phyloP scores from a whole-genome alignment of 2,797 vertebrate genomes.

The Brachyalestes nurse region DNA sequence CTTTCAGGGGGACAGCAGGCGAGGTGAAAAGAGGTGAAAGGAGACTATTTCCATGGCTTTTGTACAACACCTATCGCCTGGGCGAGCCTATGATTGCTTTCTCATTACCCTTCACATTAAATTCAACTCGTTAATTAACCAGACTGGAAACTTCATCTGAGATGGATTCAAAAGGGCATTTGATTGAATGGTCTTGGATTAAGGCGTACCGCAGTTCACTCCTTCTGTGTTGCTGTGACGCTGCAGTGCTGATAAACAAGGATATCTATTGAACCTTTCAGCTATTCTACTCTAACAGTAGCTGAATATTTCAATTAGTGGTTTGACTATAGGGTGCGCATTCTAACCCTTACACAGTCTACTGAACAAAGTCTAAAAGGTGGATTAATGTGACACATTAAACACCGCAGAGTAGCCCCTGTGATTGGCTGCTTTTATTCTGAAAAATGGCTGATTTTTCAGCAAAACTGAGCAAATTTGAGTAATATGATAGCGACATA shows the following conservation, averaged over 20 bases:
- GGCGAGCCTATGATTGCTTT: constrained; percentile 77
- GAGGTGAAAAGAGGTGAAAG: constrained; percentile 78
- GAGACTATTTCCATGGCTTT: constrained; percentile 74
- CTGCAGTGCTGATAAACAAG: constrained; percentile 46
- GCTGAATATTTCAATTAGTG: constrained; percentile 50
- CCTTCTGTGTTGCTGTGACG: constrained; percentile 54
- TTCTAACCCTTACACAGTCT: constrained; percentile 11
- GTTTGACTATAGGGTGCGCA: constrained; percentile 34
- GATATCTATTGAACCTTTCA: constrained; percentile 45
- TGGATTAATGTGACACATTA: background rate
- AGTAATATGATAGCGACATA: too few species aligned
- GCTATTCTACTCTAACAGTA: background rate
- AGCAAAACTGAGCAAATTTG: background rate
- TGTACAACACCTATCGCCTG: constrained; percentile 70
- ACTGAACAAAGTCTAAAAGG: background rate
- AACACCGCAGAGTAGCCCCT: background rate
- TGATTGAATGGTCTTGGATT: constrained; percentile 52
- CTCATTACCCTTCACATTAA: constrained; percentile 78
- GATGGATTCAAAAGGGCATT: constrained; percentile 60
- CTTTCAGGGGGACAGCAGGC: constrained; percentile 68
- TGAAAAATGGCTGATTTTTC: background rate
- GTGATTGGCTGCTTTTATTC: background rate
- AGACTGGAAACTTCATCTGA: constrained; percentile 70
- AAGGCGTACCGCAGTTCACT: constrained; percentile 58
- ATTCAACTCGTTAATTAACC: constrained; percentile 83